Evolutionary conservation across 2,113 vertebrate genomes (phyloP), one percentile per base, ranked within the genome.

Genomic region (Menidia beryllina): DNA sequence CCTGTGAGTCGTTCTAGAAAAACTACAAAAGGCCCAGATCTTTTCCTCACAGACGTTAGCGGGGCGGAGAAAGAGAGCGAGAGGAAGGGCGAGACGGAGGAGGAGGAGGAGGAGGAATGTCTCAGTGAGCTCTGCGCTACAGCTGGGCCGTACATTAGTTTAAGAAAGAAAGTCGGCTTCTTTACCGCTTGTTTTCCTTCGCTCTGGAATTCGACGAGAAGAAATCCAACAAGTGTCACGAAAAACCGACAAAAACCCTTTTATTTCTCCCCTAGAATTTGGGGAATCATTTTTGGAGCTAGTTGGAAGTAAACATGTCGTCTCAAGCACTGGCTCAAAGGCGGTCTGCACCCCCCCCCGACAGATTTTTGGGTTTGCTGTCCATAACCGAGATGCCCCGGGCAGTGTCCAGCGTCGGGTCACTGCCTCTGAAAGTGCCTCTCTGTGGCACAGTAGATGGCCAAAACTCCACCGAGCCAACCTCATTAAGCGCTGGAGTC

Each of bases 121-220:
- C 57, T 78, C 55, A 80, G 81, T 75, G 61, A 83, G 78, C 84
- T 69, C 63, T 78, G 66, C 59, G 26, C 64, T 72, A 86, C 81
- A 86, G 87, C 87, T 88, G 89, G 60, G 68, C 57, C 68, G 81
- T 89, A 87, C 83, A 85, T 85, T 81, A 77, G 70, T 39, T 67
- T 71, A 72, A 69, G 62, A 72, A 83, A 70, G 73, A 73, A 77
- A 65, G 20, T 23, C 64, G 57, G 41, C 70, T 75, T 81, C 15
- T 5, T 85, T 75, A 49, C 47, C 47, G 59, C 81, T 89, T 63
- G 72, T 82, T 84, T 81, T 83, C 36, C 52, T 77, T 79, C 54
- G 67, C 65, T 71, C 60, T 72, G 76, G 73, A 85, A 86, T 88
- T 63, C 62, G 77, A 82, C 41, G 69, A 69, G 47, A 56, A 81